phyloP scores from a whole-genome alignment of 2,797 vertebrate genomes.

The Ciconia nigra region DNA sequence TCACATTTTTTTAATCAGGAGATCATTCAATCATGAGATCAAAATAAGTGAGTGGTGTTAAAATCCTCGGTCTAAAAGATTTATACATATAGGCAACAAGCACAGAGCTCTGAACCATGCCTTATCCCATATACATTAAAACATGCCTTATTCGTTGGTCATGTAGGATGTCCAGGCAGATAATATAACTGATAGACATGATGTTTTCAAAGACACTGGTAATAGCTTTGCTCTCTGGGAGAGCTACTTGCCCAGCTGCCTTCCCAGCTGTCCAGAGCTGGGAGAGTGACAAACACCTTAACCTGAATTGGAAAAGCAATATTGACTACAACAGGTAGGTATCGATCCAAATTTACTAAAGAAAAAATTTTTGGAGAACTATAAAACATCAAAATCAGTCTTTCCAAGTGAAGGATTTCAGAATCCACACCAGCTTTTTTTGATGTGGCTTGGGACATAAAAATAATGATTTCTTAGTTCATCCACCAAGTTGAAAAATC shows the following conservation, averaged over 20 bases:
- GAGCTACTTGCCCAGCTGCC: background rate
- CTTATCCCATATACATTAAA: background rate
- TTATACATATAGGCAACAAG: background rate
- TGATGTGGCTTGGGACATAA: background rate
- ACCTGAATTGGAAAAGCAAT: background rate
- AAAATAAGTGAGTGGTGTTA: background rate
- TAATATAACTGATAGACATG: background rate
- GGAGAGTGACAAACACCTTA: background rate
- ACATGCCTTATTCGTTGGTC: background rate
- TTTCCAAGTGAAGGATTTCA: background rate
- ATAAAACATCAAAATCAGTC: background rate
- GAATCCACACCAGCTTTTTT: background rate
- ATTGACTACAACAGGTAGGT: background rate
- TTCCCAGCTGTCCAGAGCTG: background rate
- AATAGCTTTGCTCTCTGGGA: background rate
- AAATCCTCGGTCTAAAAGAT: background rate
- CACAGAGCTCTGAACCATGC: background rate
- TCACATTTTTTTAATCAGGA: background rate
- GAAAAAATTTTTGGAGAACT: background rate
- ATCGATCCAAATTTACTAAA: background rate
- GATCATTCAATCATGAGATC: background rate
- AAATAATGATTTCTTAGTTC: conserved; percentile 25
- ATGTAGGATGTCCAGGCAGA: background rate
- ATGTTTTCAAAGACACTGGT: background rate
- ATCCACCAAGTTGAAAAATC: conserved; percentile 24